Base-by-base conservation (phyloP, 2,888 invertebrate genomes). In the Danaus chrysippus region DNA sequence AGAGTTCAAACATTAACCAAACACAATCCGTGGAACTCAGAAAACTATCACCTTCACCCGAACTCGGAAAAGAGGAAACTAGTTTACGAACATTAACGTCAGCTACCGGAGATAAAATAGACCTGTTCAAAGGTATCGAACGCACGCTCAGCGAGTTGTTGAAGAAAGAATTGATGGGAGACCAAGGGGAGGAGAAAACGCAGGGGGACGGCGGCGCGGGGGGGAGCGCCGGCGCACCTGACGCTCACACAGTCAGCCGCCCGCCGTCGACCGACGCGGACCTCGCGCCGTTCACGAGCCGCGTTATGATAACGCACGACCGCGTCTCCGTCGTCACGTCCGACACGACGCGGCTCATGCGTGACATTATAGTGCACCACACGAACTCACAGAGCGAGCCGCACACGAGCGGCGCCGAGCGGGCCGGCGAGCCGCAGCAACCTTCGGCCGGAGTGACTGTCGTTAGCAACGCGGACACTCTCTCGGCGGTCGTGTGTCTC, bases 281-380 rank as follows among this genome's bases (percentile, higher is more conserved):
- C 87, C 85, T 92, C 80, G 93, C 94, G 86, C 95, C 95, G 83
- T 96, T 96, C 85, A 95, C 95, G 78, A 96, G 96, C 92, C 94
- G 96, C 92, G 95, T 96, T 86, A 96, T 96, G 96, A 96, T 96
- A 91, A 96, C 96, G 78, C 96, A 95, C 91, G 94, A 95, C 84
- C 92, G 82, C 82, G 95, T 95, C 77, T 95, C 94, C 87, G 94
- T 95, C 73, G 93, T 95, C 82, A 94, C 95, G 78, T 93, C 93
- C 76, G 94, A 95, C 81, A 95, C 95, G 76, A 95, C 95, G 78
- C 94, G 93, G 78, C 89, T 95, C 74, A 92, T 95, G 82, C 93
- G 88, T 74, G 92, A 93, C 79, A 92, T 94, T 70, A 91, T 92
- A 68, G 94, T 94, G 76, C 92, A 93, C 63, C 93, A 94, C 74